A percentile compares a stretch with the other conserved stretches of the same genome.
These are phyloP conservation scores for Conistra vaccinii DNA, from an alignment of 2,888 invertebrate species.

Conservation along the genomic window DNA sequence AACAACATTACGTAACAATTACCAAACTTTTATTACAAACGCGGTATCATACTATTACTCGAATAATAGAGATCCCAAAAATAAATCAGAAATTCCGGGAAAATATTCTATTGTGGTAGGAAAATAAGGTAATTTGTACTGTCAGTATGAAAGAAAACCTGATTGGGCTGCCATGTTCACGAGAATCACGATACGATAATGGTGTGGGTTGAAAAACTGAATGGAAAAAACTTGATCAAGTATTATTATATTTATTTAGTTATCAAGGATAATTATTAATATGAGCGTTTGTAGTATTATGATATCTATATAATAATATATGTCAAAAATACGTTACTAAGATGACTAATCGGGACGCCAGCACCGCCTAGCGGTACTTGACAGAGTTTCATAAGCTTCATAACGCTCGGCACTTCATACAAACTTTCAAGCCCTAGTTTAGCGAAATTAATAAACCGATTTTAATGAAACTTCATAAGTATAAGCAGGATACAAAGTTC, in stretches of 20 bases:
- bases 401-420: too few relatives aligned
- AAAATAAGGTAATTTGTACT: constrained; percentile 73
- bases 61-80: constrained; percentile 18
- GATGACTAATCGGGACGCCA: too few relatives aligned
- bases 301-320: not conserved
- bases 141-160: constrained; percentile 70
- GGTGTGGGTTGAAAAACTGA: constrained; percentile 43
- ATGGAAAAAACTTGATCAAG: constrained; percentile 21
- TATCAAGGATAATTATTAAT: constrained; percentile 23
- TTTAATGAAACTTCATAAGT: too few relatives aligned
- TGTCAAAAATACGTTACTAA: too few relatives aligned
- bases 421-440: too few relatives aligned
- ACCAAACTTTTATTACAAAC: not conserved
- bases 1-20: not conserved
- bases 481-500: too few relatives aligned
- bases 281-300: not conserved
- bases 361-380: too few relatives aligned
- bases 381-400: too few relatives aligned
- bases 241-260: constrained; percentile 21
- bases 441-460: too few relatives aligned
- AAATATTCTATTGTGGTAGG: constrained; percentile 49
- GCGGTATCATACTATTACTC: constrained; percentile 1
- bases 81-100: constrained; percentile 21
- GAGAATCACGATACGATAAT: constrained; percentile 55
- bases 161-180: constrained; percentile 70